phyloP scores from a whole-genome alignment of 2,888 invertebrate species.

The Dendrolimus pini region DNA sequence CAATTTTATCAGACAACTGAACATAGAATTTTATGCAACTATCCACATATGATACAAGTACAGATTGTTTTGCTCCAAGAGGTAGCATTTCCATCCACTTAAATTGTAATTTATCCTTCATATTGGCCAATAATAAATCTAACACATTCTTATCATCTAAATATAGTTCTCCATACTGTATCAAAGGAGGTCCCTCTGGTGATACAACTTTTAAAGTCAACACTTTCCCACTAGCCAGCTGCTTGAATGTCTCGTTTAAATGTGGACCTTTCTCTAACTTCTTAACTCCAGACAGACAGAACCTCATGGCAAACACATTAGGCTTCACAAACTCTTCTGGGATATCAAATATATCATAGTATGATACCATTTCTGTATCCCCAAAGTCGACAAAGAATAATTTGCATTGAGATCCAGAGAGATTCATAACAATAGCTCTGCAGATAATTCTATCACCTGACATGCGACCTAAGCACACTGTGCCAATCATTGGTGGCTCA shows the following conservation, averaged over 20 bases:
- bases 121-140: conserved; percentile 67
- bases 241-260: conserved; percentile 83
- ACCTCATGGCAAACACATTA: conserved; percentile 85
- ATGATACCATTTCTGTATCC: conserved; percentile 83
- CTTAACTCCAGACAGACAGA: conserved; percentile 83
- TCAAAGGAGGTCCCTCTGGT: conserved; percentile 82
- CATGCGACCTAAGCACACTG: conserved; percentile 85
- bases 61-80: conserved; percentile 55
- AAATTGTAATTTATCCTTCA: conserved; percentile 59
- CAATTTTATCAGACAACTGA: conserved; percentile 79
- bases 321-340: conserved; percentile 83
- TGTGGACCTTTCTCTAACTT: conserved; percentile 75
- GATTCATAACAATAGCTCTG: conserved; percentile 85
- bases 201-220: conserved; percentile 81
- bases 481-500: conserved; percentile 84
- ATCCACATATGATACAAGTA: conserved; percentile 80
- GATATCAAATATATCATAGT: conserved; percentile 84
- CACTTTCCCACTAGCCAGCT: conserved; percentile 79
- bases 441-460: conserved; percentile 82
- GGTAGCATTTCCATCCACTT: conserved; percentile 53
- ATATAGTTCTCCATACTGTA: conserved; percentile 85
- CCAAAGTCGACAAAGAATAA: conserved; percentile 90
- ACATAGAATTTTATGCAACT: conserved; percentile 85
- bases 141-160: conserved; percentile 76
- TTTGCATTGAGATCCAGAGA: conserved; percentile 83